Base-by-base conservation (phyloP, 2,888 invertebrate genomes). In the Pecten maximus region DNA sequence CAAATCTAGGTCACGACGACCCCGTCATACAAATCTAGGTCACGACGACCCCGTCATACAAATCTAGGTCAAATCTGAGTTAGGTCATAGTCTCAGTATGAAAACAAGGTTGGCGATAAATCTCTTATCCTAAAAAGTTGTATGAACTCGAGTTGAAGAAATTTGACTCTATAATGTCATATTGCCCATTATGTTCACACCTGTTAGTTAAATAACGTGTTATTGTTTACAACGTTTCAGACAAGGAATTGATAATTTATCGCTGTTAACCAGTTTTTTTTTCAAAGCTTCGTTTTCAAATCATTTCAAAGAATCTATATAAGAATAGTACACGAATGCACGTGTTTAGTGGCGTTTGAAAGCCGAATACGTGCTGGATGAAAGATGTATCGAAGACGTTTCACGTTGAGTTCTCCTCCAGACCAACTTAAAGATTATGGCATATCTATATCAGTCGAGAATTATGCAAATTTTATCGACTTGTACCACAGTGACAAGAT, bases 381-480 rank as follows among this genome's bases (percentile, higher is more conserved):
- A 74, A 74, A 23, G 74, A 28, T 35, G 74, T 4, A 16, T 28
- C 35, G 74, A 74, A 35, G 74, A 74, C 28, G 74, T 15, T 6
- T 35, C 28, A 35, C 12, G 35, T 28, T 28, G 74, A 35, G 28
- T 74, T 74, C 74, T 16, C 44, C 44, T 44, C 74, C 4, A 74
- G 35, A 74, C 74, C 74, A 74, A 54, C 74, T 10, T 23, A 23
- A 74, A 74, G 74, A 74, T 74, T 74, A 74, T 10, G 16, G 35
- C 74, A 74, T 74, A 74, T 74, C 74, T 74, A 74, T 28, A 28
- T 35, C 74, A 23, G 74, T 74, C 74, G 74, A 74, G 74, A 74
- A 74, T 54, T 74, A 74, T 74, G 74, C 35, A 74, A 74, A 74
- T 74, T 28, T 74, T 74, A 74, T 74, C 74, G 74, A 74, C 74